phyloP scores from a whole-genome alignment of 2,797 vertebrate genomes.

The Bradypodion ventrale region DNA sequence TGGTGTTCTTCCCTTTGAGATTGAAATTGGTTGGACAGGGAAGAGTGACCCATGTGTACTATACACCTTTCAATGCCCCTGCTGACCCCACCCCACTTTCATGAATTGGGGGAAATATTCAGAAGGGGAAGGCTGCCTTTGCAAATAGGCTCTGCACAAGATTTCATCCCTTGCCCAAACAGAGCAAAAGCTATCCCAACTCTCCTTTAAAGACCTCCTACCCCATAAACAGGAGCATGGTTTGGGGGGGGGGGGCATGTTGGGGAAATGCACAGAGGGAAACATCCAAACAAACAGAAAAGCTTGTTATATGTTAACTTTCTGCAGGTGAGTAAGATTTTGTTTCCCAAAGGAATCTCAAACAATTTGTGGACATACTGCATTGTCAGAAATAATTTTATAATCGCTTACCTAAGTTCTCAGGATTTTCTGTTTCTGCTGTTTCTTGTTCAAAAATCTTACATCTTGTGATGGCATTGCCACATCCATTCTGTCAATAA shows the following conservation, averaged over 20 bases:
- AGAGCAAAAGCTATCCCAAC: too few species aligned
- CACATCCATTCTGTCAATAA: not conserved
- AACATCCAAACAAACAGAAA: not conserved
- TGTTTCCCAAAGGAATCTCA: not conserved
- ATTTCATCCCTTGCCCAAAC: not conserved
- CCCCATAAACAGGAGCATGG: not conserved
- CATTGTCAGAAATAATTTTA: not conserved
- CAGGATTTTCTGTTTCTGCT: constrained; percentile 38
- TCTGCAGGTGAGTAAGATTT: too few species aligned
- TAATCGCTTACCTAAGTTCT: constrained; percentile 57
- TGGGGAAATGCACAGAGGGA: not conserved
- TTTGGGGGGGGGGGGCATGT: not conserved
- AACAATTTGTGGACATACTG: not conserved
- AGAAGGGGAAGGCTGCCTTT: not conserved
- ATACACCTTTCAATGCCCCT: too few species aligned
- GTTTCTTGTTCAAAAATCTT: constrained; percentile 36
- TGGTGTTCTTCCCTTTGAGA: not conserved
- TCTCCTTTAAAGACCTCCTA: too few species aligned
- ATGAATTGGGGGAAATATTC: not conserved
- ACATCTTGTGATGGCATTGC: constrained; percentile 30
- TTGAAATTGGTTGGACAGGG: not conserved
- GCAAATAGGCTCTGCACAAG: not conserved
- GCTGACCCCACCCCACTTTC: too few species aligned
- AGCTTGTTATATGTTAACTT: not conserved
- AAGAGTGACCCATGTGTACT: not conserved